Conservation (phyloP, 1,140 invertebrate species). For the Zaprionus taronus region DNA sequence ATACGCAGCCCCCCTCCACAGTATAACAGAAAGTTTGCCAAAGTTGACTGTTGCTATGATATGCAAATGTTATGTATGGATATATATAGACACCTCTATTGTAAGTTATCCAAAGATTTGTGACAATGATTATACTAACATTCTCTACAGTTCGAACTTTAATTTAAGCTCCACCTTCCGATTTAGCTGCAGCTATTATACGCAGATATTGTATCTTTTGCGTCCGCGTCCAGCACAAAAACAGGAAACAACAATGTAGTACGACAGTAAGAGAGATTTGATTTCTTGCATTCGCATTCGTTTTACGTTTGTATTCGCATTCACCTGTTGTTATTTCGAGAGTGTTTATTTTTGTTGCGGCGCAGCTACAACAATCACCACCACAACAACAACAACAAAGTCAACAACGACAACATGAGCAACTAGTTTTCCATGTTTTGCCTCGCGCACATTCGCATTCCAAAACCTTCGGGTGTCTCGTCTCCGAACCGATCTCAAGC, state of each 20-base stretch:
- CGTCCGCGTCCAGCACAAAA: slow-evolving; percentile 29
- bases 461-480: slow-evolving; percentile 45
- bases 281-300: slow-evolving; percentile 63
- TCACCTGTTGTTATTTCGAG: slow-evolving; percentile 77
- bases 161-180: slow-evolving; percentile 4
- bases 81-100: no score
- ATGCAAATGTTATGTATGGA: no score
- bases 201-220: background rate
- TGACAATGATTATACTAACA: background rate
- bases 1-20: no score
- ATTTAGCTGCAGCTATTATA: slow-evolving; percentile 6
- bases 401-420: slow-evolving; percentile 53
- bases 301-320: slow-evolving; percentile 53
- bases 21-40: no score
- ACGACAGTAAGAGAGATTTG: slow-evolving; percentile 42
- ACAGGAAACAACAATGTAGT: slow-evolving; percentile 64
- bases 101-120: background rate
- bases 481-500: slow-evolving; percentile 21
- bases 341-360: slow-evolving; percentile 62
- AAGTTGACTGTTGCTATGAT: no score
- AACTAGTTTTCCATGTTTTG: slow-evolving; percentile 77
- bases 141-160: background rate
- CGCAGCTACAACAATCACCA: slow-evolving; percentile 37
- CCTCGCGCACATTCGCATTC: slow-evolving; percentile 58
- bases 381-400: slow-evolving; percentile 24